A percentile compares a stretch with the other conserved stretches of the same genome.
Evolutionary conservation across 2,113 vertebrate species (phyloP).

Genomic region (Lagenorhynchus albirostris): DNA sequence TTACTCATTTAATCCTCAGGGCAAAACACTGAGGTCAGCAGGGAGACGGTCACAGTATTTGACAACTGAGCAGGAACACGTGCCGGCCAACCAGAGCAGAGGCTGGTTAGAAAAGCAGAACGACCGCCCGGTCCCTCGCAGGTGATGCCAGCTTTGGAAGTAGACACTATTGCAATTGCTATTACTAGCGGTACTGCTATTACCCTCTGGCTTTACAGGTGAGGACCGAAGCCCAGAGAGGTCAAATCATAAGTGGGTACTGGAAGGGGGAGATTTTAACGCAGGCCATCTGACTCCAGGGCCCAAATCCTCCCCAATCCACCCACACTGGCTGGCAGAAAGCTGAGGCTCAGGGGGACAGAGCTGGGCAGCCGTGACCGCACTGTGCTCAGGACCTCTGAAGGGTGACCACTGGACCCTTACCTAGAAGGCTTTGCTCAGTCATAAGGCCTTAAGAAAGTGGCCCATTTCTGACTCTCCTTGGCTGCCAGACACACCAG

Average conservation of each 20-base stretch:
- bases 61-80: rapidly evolving
- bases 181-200: neutral
- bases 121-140: rapidly evolving
- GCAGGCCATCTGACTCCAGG: neutral
- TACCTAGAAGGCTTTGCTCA: neutral
- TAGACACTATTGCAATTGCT: rapidly evolving
- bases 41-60: rapidly evolving
- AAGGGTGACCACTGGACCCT: neutral
- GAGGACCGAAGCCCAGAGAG: neutral
- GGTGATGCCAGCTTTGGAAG: neutral
- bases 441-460: neutral
- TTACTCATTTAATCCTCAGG: neutral
- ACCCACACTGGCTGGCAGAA: neutral
- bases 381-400: neutral
- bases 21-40: neutral
- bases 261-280: neutral
- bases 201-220: neutral
- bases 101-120: neutral
- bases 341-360: neutral
- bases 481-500: neutral
- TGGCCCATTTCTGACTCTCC: neutral
- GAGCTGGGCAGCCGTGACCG: neutral
- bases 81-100: neutral
- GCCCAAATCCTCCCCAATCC: neutral
- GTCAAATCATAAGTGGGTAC: neutral